Percentiles rank a stretch among this genome's conserved stretches.
Evolutionary conservation across 2,113 vertebrate genomes (phyloP).

Genomic region (Pagrus major): DNA sequence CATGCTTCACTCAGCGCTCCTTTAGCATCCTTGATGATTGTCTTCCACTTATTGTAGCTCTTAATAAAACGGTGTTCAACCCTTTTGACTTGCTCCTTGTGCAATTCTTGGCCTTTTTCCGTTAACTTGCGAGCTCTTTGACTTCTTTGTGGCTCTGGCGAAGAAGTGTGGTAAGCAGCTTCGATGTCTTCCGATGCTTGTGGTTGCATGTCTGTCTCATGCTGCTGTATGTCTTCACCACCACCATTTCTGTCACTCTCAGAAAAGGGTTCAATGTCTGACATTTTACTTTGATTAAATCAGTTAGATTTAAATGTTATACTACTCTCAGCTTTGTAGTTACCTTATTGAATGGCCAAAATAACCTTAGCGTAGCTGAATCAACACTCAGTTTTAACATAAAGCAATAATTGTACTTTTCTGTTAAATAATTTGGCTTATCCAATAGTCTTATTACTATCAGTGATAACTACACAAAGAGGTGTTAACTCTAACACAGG

Average conservation of each 20-base stretch:
- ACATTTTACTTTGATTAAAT: background rate
- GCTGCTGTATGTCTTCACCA: background rate
- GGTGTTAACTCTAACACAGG: too few relatives aligned
- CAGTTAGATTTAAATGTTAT: too few relatives aligned
- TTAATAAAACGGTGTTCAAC: background rate
- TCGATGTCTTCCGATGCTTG: background rate
- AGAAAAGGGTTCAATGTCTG: background rate
- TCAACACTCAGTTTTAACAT: too few relatives aligned
- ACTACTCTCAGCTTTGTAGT: too few relatives aligned
- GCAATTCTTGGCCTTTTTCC: background rate
- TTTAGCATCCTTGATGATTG: too few relatives aligned
- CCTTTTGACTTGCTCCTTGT: background rate
- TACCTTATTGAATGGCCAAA: too few relatives aligned
- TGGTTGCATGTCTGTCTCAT: background rate
- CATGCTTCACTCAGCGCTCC: too few relatives aligned
- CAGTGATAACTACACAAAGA: too few relatives aligned
- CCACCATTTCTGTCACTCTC: background rate
- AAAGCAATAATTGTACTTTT: background rate
- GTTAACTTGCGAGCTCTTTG: background rate
- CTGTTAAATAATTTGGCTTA: too few relatives aligned
- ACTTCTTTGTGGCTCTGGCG: background rate
- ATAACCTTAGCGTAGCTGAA: too few relatives aligned
- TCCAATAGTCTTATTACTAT: too few relatives aligned
- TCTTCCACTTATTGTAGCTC: background rate
- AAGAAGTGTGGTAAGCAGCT: background rate